Conservation (phyloP, 2,888 invertebrate species). For the Coenonympha arcania region DNA sequence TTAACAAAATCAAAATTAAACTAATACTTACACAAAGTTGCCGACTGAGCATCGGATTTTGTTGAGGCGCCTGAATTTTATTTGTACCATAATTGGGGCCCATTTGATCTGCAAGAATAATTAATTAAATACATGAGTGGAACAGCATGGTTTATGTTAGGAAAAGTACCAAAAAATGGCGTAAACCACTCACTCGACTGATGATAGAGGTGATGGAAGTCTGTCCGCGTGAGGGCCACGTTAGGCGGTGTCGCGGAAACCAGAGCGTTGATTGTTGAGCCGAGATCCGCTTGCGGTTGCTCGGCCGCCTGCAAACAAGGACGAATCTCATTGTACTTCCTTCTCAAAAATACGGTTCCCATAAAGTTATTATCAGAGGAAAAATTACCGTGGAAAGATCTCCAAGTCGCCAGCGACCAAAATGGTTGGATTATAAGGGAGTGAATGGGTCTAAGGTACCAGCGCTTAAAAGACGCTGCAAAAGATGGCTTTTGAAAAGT, state of each 20-base stretch:
- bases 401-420: no score
- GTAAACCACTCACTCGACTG: slow-evolving; percentile 51
- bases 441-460: no score
- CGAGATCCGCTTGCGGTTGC: slow-evolving; percentile 78
- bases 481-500: no score
- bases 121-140: slow-evolving; percentile 14
- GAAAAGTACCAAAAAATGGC: not conserved
- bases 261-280: slow-evolving; percentile 85
- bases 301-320: slow-evolving; percentile 67
- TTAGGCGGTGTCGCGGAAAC: slow-evolving; percentile 91
- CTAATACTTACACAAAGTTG: slow-evolving; percentile 81
- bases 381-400: no score
- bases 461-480: no score
- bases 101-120: slow-evolving; percentile 59
- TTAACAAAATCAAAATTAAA: not conserved
- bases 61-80: slow-evolving; percentile 81
- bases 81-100: slow-evolving; percentile 66
- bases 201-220: slow-evolving; percentile 68
- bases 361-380: no score
- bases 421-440: no score
- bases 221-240: slow-evolving; percentile 85
- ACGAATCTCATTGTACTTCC: no score
- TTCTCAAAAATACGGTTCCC: no score
- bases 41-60: slow-evolving; percentile 92
- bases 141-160: not conserved